Base-by-base conservation (phyloP, 2,888 invertebrate genomes). In the Frankliniella fusca region DNA sequence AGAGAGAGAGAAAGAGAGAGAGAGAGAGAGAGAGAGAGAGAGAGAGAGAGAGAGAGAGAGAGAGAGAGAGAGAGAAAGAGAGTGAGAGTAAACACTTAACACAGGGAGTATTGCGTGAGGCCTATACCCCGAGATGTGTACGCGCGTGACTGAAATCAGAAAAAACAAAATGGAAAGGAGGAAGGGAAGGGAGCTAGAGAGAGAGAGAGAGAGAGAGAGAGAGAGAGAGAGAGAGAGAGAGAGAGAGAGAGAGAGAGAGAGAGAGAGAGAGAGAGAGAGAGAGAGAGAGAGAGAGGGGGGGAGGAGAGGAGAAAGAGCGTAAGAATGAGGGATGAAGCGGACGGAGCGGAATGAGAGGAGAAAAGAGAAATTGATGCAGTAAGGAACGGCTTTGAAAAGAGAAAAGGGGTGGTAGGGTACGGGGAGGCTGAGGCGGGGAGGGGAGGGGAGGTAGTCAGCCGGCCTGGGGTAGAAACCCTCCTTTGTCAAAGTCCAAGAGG, bases 181-280 rank as follows among this genome's bases (percentile, higher is more conserved):
- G 38, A 38, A 5, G 7, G 54, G 54, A 8, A 54, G 54, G 8
- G 54, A 54, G 54, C 10, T 11, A 54, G 54, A 54, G 54, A 54
- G 54, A 54, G 54, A 54, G 54, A 54, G 54, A 54, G 54, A 54
- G 54, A 54, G 54, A 54, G 54, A 54, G 54, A 54, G 54, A 54
- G 54, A 54, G 54, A 54, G 54, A 54, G 54, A 54, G 54, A 54
- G 54, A 54, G 54, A 12, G 15, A 54, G 15, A 54, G 54, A 54
- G 54, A 54, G 54, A 54, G 54, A 54, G 54, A 54, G 54, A 54
- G 54, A 54, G 54, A 54, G 54, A 54, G 54, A 54, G 54, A 54
- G 54, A 54, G 54, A 54, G 54, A 54, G 54, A 54, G 54, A 54
- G 54, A 54, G 54, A 54, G 54, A 54, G 54, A 54, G 54, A 54